phyloP scores from a whole-genome alignment of 2,113 vertebrate species.

The Eulacestoma nigropectus region DNA sequence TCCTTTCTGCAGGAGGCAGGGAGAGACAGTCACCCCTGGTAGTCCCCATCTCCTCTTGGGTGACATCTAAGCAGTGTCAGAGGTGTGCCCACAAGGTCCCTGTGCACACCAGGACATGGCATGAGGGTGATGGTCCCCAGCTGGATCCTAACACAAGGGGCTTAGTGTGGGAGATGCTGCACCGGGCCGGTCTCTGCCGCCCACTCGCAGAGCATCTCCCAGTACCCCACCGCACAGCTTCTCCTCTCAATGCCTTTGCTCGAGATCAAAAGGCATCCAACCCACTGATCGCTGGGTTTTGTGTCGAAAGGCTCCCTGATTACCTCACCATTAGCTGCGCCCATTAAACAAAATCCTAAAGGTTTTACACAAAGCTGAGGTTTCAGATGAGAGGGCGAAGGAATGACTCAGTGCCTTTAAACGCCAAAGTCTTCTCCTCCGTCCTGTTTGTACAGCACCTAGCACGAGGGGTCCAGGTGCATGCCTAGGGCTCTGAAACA shows the following conservation, averaged over 20 bases:
- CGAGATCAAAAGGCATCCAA: conserved; percentile 56
- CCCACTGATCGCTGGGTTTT: conserved; percentile 27
- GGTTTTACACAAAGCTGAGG: conserved; percentile 64
- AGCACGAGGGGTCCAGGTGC: conserved; percentile 62
- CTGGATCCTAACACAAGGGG: not conserved
- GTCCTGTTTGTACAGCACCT: conserved; percentile 64
- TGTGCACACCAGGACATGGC: not conserved
- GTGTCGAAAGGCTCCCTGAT: conserved; percentile 47
- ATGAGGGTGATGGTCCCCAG: rapidly evolving
- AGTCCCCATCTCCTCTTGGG: not conserved
- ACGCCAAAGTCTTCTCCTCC: conserved; percentile 60
- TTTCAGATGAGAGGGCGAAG: conserved; percentile 62
- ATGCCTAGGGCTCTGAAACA: conserved; percentile 62
- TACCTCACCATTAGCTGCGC: conserved; percentile 59
- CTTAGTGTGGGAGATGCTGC: not conserved
- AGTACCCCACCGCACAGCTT: not conserved
- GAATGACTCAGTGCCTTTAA: conserved; percentile 66
- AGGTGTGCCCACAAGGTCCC: not conserved
- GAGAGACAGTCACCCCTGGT: not conserved
- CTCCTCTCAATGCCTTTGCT: not conserved
- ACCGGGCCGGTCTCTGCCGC: not conserved
- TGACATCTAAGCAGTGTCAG: not conserved
- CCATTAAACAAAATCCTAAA: conserved; percentile 61
- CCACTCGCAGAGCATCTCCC: not conserved
- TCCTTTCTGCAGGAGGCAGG: not conserved